Conservation (phyloP, 2,888 invertebrate species). For the Meiosimyza platycephala region DNA sequence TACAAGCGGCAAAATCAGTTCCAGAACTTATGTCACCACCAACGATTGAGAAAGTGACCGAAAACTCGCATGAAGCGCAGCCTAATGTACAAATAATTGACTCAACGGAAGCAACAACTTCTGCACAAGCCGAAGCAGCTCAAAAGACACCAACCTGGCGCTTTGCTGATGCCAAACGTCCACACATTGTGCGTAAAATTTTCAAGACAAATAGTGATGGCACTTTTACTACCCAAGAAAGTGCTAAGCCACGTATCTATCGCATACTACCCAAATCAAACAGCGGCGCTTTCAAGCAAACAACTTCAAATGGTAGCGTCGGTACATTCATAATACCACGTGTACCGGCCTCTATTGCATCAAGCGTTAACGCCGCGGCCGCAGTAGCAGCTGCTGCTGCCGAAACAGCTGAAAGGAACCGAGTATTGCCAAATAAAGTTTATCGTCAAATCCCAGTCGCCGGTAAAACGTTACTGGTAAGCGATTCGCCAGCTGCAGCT, state of each 20-base stretch:
- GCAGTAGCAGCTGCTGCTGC: not conserved
- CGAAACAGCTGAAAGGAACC: too few species aligned
- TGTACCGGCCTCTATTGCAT: not conserved
- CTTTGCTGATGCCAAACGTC: not conserved
- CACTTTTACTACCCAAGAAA: slow-evolving; percentile 38
- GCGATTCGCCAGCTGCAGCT: too few species aligned
- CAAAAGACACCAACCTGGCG: not conserved
- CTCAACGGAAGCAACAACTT: not conserved
- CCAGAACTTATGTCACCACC: slow-evolving; percentile 34
- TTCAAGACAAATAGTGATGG: slow-evolving; percentile 39
- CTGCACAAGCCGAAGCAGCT: not conserved
- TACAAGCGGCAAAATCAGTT: slow-evolving; percentile 53
- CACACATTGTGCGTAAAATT: slow-evolving; percentile 44
- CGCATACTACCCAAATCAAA: slow-evolving; percentile 41
- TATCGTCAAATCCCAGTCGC: not conserved
- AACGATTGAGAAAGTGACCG: not conserved
- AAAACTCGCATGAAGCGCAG: not conserved
- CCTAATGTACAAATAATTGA: not conserved
- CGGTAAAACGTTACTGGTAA: not conserved
- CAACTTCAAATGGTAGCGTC: slow-evolving; percentile 5
- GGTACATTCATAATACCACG: slow-evolving; percentile 34
- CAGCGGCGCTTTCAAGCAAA: not conserved
- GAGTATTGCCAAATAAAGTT: not conserved
- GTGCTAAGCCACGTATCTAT: slow-evolving; percentile 43
- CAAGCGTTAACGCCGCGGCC: slow-evolving; percentile 1